phyloP scores from a whole-genome alignment of 2,113 vertebrate genomes.

The Agelaius tricolor region DNA sequence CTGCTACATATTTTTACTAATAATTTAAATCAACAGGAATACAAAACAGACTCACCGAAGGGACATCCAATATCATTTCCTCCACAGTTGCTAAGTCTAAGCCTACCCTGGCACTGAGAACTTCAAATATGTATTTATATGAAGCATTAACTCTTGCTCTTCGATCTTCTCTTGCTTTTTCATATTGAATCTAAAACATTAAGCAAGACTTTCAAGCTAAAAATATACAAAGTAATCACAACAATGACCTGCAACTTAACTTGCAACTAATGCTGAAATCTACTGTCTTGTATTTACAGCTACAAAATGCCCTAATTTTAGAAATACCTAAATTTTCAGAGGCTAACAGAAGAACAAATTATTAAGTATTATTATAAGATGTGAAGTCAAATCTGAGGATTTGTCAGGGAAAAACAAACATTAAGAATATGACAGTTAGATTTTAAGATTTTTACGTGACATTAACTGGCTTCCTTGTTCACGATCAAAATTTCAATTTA shows the following conservation, averaged over 20 bases:
- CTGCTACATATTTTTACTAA: background rate
- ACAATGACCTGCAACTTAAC: background rate
- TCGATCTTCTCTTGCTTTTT: conserved; percentile 75
- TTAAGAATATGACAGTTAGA: background rate
- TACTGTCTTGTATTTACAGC: background rate
- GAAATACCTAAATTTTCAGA: background rate
- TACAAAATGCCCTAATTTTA: background rate
- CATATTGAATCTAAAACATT: conserved; percentile 72
- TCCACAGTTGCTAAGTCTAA: conserved; percentile 73
- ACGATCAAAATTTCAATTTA: background rate
- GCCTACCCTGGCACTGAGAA: conserved; percentile 70
- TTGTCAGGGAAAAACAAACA: background rate
- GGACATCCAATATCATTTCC: conserved; percentile 82
- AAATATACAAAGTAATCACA: background rate
- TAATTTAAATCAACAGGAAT: background rate
- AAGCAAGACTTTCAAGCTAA: background rate
- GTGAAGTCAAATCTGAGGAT: background rate
- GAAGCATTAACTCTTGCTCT: conserved; percentile 69
- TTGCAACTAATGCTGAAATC: background rate
- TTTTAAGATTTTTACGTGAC: background rate
- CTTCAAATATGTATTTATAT: conserved; percentile 82
- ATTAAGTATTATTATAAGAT: background rate
- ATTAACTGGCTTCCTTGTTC: background rate
- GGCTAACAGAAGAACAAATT: background rate
- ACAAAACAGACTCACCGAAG: conserved; percentile 76